These are phyloP conservation scores for Drosophila orena DNA, from an alignment of 1,140 invertebrate species.

Conservation along the genomic window DNA sequence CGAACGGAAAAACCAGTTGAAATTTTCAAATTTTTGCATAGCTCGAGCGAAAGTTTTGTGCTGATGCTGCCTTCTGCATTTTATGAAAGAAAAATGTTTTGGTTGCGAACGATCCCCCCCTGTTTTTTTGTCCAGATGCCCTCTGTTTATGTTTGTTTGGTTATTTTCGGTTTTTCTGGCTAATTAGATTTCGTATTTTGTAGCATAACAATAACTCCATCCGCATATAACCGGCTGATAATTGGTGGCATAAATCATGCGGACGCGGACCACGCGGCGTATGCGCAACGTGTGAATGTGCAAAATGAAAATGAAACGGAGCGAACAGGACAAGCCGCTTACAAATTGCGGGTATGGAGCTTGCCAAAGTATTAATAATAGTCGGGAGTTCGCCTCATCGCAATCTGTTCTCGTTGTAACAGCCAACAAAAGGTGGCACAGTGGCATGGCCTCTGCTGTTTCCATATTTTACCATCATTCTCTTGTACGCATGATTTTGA, in stretches of 20 bases:
- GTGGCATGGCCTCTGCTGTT: background rate
- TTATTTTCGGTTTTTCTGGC: constrained; percentile 30
- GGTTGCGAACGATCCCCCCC: background rate
- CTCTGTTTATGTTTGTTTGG: background rate
- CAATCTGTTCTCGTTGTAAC: constrained; percentile 37
- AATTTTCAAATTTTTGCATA: constrained; percentile 38
- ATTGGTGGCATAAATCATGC: constrained; percentile 36
- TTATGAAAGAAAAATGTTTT: constrained; percentile 18
- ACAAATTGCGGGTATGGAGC: constrained; percentile 23
- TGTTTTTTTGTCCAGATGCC: constrained; percentile 1
- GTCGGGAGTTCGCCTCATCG: constrained; percentile 27
- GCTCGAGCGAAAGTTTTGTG: background rate
- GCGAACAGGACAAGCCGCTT: constrained; percentile 11
- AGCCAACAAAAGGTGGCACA: constrained; percentile 7
- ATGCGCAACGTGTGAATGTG: constrained; percentile 35
- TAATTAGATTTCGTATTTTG: constrained; percentile 41
- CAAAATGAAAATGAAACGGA: constrained; percentile 9
- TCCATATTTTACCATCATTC: too few species aligned
- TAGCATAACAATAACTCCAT: constrained; percentile 19
- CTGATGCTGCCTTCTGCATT: constrained; percentile 6
- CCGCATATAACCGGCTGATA: constrained; percentile 6
- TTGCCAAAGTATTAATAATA: constrained; percentile 40
- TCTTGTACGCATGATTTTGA: too few species aligned
- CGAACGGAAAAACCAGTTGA: background rate
- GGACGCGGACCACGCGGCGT: constrained; percentile 24